Evolutionary conservation across 1,140 invertebrate genomes (phyloP).

Genomic region (Drosophila eugracilis): DNA sequence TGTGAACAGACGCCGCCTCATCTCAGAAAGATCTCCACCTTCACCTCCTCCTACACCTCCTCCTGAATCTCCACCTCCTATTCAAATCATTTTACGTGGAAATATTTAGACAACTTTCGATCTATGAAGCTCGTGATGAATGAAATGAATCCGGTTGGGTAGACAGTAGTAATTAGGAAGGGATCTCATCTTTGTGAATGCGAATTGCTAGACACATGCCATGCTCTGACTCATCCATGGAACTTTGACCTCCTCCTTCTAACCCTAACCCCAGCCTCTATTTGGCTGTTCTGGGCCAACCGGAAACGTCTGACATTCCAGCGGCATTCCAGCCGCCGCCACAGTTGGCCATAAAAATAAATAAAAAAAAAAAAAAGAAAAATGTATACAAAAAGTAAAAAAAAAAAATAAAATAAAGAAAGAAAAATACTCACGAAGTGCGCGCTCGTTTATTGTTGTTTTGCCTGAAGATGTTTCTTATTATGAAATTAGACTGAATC

Average conservation of each 20-base stretch:
- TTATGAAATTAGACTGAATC: constrained; percentile 82
- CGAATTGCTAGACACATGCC: constrained; percentile 15
- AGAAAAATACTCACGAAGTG: constrained; percentile 39
- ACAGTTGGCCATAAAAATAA: constrained; percentile 60
- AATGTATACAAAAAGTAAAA: constrained; percentile 25
- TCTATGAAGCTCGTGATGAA: constrained; percentile 51
- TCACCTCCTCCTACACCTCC: too few species aligned
- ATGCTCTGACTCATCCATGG: constrained; percentile 30
- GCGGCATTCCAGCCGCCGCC: constrained; percentile 58
- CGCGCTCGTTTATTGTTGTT: constrained; percentile 60
- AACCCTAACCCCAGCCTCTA: neutral
- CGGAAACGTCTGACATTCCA: constrained; percentile 74
- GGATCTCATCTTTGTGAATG: constrained; percentile 1
- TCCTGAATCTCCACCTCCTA: too few species aligned
- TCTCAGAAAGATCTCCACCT: too few species aligned
- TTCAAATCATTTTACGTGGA: constrained; percentile 14
- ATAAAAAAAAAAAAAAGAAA: constrained; percentile 32
- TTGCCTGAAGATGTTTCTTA: constrained; percentile 76
- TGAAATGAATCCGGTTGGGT: constrained; percentile 54
- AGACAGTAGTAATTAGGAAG: constrained; percentile 73
- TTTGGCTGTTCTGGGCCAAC: constrained; percentile 50
- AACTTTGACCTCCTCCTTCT: constrained; percentile 18
- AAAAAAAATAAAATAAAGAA: constrained; percentile 27
- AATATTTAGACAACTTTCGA: constrained; percentile 25
- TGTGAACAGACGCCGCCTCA: constrained; percentile 66